These are phyloP conservation scores for Melanophora roralis DNA, from an alignment of 2,888 invertebrate genomes.

Conservation along the genomic window DNA sequence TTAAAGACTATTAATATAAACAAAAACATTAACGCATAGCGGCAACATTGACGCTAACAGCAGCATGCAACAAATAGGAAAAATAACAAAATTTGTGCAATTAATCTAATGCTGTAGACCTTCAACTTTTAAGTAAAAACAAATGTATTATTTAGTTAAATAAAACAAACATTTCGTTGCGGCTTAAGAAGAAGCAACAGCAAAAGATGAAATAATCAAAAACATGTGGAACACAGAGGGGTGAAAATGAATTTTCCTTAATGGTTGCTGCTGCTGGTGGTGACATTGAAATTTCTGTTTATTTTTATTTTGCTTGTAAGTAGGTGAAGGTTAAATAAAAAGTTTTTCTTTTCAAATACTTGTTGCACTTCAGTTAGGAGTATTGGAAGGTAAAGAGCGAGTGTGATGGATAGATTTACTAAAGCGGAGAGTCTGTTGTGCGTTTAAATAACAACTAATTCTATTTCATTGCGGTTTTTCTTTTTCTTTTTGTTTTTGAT, in stretches of 20 bases:
- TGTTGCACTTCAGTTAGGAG: constrained; percentile 42
- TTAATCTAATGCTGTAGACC: constrained; percentile 56
- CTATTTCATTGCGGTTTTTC: neutral
- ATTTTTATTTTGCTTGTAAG: constrained; percentile 40
- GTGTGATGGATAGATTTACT: neutral
- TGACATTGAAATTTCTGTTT: constrained; percentile 48
- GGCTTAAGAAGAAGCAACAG: neutral
- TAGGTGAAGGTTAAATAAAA: constrained; percentile 55
- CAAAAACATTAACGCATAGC: constrained; percentile 45
- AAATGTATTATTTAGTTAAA: constrained; percentile 10
- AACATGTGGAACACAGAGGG: constrained; percentile 45
- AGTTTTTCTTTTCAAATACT: constrained; percentile 37
- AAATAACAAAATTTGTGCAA: constrained; percentile 41
- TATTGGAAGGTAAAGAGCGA: constrained; percentile 4
- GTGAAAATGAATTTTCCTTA: constrained; percentile 54
- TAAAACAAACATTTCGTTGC: neutral
- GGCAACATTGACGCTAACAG: neutral
- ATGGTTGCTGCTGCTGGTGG: neutral
- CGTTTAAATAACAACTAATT: constrained; percentile 3
- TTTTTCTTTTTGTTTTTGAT: neutral
- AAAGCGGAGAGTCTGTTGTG: constrained; percentile 3
- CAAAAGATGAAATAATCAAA: neutral
- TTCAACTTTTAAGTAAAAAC: constrained; percentile 19
- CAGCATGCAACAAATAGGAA: constrained; percentile 44
- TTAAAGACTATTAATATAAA: constrained; percentile 55